Conservation (phyloP, 30 jellyfish, hydroid and myxozoan genomes). For the Hydra vulgaris region DNA sequence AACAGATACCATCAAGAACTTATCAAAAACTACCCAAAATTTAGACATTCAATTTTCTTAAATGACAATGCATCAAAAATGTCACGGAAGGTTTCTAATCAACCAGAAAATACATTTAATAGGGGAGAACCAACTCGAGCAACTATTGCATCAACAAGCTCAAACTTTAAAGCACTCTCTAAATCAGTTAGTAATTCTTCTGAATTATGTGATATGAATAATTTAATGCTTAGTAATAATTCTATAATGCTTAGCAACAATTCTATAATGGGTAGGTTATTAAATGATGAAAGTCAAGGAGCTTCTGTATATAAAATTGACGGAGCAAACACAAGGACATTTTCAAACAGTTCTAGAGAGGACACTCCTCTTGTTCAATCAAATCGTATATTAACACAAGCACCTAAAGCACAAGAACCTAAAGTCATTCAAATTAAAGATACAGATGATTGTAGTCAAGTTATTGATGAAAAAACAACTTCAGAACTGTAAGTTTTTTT, state of each 20-base stretch:
- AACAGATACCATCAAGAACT: constrained; percentile 74
- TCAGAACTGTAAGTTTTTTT: background rate
- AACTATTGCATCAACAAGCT: constrained; percentile 25
- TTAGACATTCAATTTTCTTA: constrained; percentile 52
- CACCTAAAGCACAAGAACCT: background rate
- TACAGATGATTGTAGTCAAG: background rate
- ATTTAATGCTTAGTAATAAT: background rate
- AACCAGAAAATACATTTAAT: constrained; percentile 20
- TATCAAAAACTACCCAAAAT: constrained; percentile 70
- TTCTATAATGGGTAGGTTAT: constrained; percentile 62
- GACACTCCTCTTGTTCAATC: background rate
- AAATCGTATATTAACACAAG: background rate
- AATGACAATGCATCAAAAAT: constrained; percentile 17
- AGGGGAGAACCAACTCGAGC: constrained; percentile 42
- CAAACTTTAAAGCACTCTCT: constrained; percentile 7
- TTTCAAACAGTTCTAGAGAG: background rate
- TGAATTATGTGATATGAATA: constrained; percentile 8
- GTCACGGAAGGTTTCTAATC: constrained; percentile 23
- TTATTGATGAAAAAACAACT: background rate
- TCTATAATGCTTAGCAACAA: constrained; percentile 44
- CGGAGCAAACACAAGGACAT: constrained; percentile 56
- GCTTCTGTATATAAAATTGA: constrained; percentile 54
- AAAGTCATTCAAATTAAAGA: background rate
- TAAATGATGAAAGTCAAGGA: constrained; percentile 45
- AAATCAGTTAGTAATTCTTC: constrained; percentile 13